Evolutionary conservation across 2,888 invertebrate genomes (phyloP).

Genomic region (Stenotaenia linearis): DNA sequence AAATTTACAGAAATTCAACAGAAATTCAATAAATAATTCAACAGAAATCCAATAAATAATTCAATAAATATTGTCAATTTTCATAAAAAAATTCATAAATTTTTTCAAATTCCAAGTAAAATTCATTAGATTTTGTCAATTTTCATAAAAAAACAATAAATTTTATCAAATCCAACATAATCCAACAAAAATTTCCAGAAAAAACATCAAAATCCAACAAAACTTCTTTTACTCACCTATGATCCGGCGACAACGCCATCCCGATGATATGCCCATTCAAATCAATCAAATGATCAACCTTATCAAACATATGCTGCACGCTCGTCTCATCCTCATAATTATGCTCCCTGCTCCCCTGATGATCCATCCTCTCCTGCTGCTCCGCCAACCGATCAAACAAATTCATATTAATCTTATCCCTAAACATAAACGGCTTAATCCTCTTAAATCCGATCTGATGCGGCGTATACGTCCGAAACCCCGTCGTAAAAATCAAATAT

Average conservation of each 20-base stretch:
- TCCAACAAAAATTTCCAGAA: too few species aligned
- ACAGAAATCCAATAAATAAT: too few species aligned
- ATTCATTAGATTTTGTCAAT: too few species aligned
- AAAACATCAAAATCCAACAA: too few species aligned
- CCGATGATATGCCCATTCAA: conserved; percentile 81
- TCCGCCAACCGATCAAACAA: conserved; percentile 60
- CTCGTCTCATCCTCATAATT: conserved; percentile 64
- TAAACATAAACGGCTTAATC: conserved; percentile 63
- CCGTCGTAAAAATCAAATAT: conserved; percentile 75
- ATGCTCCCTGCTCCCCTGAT: conserved; percentile 51
- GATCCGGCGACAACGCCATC: conserved; percentile 77
- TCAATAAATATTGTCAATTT: too few species aligned
- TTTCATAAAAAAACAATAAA: too few species aligned
- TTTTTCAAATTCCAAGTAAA: too few species aligned
- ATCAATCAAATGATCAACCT: conserved; percentile 72
- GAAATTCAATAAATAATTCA: too few species aligned
- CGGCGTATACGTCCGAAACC: conserved; percentile 74
- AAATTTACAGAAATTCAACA: too few species aligned
- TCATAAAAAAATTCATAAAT: too few species aligned
- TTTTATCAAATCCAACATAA: too few species aligned
- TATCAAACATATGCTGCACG: conserved; percentile 59
- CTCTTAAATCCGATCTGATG: conserved; percentile 74
- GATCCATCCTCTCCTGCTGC: not conserved
- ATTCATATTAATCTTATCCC: conserved; percentile 60
- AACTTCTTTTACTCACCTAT: too few species aligned